Percentiles rank a stretch among this genome's conserved stretches.
These are phyloP conservation scores for Tympanuchus pallidicinctus DNA, from an alignment of 2,113 vertebrate genomes.

Conservation along the genomic window DNA sequence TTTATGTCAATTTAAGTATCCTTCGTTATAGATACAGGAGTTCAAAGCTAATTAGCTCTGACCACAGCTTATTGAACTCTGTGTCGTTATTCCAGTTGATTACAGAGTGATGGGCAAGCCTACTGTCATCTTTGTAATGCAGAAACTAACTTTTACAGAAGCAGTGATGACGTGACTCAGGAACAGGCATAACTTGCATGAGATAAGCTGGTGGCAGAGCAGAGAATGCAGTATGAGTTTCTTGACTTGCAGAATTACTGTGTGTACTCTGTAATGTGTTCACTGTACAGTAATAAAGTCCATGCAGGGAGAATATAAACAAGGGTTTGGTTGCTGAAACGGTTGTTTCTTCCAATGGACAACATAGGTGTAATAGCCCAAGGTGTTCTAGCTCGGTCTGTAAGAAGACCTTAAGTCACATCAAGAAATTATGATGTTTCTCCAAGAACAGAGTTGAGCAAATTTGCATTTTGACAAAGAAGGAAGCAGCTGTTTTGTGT, in stretches of 20 bases:
- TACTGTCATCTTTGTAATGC: background rate
- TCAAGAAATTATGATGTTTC: background rate
- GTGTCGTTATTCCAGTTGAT: background rate
- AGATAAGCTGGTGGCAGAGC: background rate
- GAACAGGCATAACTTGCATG: background rate
- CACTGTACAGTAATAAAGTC: background rate
- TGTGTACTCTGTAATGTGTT: background rate
- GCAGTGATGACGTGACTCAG: background rate
- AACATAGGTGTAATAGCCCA: background rate
- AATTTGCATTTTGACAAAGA: background rate
- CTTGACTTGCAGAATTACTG: background rate
- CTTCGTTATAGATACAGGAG: background rate
- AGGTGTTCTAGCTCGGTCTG: background rate
- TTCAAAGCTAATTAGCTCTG: background rate
- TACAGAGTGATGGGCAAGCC: background rate
- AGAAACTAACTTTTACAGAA: background rate
- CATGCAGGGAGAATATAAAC: background rate
- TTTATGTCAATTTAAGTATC: background rate
- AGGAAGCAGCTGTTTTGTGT: background rate
- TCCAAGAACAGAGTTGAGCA: background rate
- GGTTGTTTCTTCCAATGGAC: background rate
- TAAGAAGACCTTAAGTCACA: background rate
- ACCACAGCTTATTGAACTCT: background rate
- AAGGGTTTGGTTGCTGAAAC: background rate
- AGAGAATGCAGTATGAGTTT: background rate